These are phyloP conservation scores for Spongia lamella DNA, from an alignment of 37 sponge, comb jelly and placozoan species.

Conservation along the genomic window DNA sequence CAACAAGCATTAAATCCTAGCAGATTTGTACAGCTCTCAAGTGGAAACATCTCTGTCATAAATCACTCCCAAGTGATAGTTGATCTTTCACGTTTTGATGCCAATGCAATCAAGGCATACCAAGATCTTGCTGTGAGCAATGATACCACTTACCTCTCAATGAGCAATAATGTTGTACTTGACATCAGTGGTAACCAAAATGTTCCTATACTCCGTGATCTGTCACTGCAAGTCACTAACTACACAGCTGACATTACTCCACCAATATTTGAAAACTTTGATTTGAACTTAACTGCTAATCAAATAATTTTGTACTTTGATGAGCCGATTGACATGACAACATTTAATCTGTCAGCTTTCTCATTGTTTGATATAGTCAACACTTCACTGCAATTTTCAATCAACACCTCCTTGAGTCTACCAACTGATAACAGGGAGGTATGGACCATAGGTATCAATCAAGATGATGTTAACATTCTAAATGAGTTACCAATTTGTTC, in stretches of 20 bases:
- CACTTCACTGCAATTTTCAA: conserved; percentile 34
- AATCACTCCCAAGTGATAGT: conserved; percentile 44
- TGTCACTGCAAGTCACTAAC: conserved; percentile 20
- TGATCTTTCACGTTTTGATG: conserved; percentile 45
- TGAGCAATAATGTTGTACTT: conserved; percentile 32
- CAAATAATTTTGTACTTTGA: conserved; percentile 70
- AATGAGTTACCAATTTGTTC: conserved; percentile 72
- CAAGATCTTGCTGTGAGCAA: conserved; percentile 61
- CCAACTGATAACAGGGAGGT: conserved; percentile 35
- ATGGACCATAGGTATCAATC: conserved; percentile 44
- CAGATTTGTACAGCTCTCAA: conserved; percentile 28
- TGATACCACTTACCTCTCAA: conserved; percentile 60
- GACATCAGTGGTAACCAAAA: conserved; percentile 57
- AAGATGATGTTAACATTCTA: conserved; percentile 71
- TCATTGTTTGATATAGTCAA: conserved; percentile 47
- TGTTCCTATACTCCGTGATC: conserved; percentile 4
- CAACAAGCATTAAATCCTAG: conserved; percentile 13
- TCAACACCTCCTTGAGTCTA: conserved; percentile 4
- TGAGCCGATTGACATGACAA: conserved; percentile 71
- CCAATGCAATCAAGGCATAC: conserved; percentile 67
- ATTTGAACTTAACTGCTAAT: conserved; percentile 73
- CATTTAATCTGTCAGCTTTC: conserved; percentile 66
- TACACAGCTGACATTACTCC: conserved; percentile 68
- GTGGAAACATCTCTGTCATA: not conserved
- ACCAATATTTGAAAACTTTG: conserved; percentile 43